phyloP scores from a whole-genome alignment of 2,888 invertebrate species.

The Pyrrhia umbra region DNA sequence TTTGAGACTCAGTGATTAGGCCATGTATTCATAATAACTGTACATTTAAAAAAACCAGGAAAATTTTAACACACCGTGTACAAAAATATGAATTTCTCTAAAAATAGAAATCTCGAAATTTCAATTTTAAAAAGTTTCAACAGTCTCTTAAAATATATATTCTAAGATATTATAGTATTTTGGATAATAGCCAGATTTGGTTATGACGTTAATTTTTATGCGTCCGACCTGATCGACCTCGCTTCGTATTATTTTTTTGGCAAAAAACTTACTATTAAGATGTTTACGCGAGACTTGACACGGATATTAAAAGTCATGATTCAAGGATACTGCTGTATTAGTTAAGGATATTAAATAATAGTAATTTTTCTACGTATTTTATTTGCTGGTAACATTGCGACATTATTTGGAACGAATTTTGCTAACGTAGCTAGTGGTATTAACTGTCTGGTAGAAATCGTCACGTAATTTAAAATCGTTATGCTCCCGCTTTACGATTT shows the following conservation, averaged over 20 bases:
- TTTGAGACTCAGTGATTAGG: too few relatives aligned
- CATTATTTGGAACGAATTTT: too few relatives aligned
- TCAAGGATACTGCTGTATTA: constrained; percentile 19
- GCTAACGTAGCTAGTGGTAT: too few relatives aligned
- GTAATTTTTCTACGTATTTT: neutral
- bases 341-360: constrained; percentile 17
- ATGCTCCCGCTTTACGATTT: too few relatives aligned
- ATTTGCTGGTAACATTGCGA: neutral
- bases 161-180: constrained; percentile 50
- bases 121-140: constrained; percentile 41
- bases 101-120: constrained; percentile 3
- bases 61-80: constrained; percentile 8
- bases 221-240: constrained; percentile 49
- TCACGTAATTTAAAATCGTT: too few relatives aligned
- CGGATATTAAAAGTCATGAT: constrained; percentile 24
- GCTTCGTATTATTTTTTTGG: constrained; percentile 21
- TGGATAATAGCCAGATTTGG: constrained; percentile 53
- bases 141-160: constrained; percentile 50
- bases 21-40: too few relatives aligned
- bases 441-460: too few relatives aligned
- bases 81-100: constrained; percentile 9
- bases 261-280: constrained; percentile 38
- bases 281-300: constrained; percentile 32
- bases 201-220: constrained; percentile 53
- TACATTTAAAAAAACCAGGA: too few relatives aligned